phyloP scores from a whole-genome alignment of 30 jellyfish, hydroid and myxozoan species.

The Nemopilema nomurai region DNA sequence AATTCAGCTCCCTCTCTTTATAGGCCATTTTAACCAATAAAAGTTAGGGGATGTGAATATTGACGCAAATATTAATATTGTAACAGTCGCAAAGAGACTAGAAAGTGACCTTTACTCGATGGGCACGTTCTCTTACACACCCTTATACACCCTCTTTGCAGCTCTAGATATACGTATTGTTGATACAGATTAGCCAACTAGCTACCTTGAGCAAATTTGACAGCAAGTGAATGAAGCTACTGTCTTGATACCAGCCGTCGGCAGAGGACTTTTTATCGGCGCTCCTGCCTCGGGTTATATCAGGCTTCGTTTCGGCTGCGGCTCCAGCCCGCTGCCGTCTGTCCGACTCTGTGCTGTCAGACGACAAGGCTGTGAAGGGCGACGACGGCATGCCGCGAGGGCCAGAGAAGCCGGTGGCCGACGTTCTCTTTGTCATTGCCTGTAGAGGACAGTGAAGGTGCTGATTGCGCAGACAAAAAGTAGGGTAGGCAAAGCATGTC shows the following conservation, averaged over 20 bases:
- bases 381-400: slow-evolving; percentile 21
- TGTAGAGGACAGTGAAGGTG: background rate
- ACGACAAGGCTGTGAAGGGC: slow-evolving; percentile 73
- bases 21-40: too few relatives aligned
- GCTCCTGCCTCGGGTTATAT: slow-evolving; percentile 38
- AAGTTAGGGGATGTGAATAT: background rate
- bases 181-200: background rate
- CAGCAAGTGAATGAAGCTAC: slow-evolving; percentile 31
- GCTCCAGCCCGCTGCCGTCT: slow-evolving; percentile 30
- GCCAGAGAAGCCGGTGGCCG: slow-evolving; percentile 14
- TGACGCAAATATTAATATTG: background rate
- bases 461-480: too few relatives aligned
- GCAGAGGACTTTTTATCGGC: slow-evolving; percentile 31
- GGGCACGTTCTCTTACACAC: background rate
- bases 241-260: slow-evolving; percentile 39
- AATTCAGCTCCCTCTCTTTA: too few relatives aligned
- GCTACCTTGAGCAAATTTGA: slow-evolving; percentile 32
- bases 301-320: slow-evolving; percentile 31
- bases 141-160: too few relatives aligned
- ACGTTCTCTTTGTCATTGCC: slow-evolving; percentile 55
- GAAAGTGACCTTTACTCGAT: background rate
- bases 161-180: too few relatives aligned
- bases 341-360: slow-evolving; percentile 27
- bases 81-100: too few relatives aligned
- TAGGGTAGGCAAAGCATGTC: too few relatives aligned